Evolutionary conservation across 2,113 vertebrate genomes (phyloP).

Genomic region (Onychostruthus taczanowskii): DNA sequence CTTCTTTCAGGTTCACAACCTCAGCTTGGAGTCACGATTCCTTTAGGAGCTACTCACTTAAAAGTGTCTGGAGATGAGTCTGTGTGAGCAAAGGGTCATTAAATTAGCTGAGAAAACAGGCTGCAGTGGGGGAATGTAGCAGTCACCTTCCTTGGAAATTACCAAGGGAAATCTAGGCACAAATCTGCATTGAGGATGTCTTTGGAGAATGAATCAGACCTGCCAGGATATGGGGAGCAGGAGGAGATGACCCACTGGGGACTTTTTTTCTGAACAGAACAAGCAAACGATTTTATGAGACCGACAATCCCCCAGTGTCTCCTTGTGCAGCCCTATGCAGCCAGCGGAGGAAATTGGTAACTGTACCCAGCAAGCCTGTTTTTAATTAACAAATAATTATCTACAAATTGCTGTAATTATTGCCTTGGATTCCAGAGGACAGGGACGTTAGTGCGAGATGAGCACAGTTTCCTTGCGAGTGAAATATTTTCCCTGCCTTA

Average conservation of each 20-base stretch:
- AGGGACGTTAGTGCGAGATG: neutral
- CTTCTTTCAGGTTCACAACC: neutral
- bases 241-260: neutral
- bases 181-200: neutral
- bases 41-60: neutral
- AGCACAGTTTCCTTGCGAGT: constrained; percentile 42
- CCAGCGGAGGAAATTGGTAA: constrained; percentile 49
- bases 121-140: neutral
- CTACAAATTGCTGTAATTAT: constrained; percentile 71
- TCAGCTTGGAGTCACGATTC: neutral
- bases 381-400: constrained; percentile 72
- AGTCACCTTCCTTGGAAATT: neutral
- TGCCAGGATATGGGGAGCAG: neutral
- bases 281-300: neutral
- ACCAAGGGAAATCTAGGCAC: neutral
- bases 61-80: neutral
- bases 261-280: constrained; percentile 2
- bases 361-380: constrained; percentile 65
- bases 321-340: constrained; percentile 22
- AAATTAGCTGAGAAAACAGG: neutral
- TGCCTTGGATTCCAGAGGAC: constrained; percentile 64
- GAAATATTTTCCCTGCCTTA: constrained; percentile 64
- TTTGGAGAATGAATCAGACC: constrained; percentile 3
- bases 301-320: constrained; percentile 18
- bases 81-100: neutral